Evolutionary conservation across 2,113 vertebrate species (phyloP).

Genomic region (Callospermophilus lateralis): DNA sequence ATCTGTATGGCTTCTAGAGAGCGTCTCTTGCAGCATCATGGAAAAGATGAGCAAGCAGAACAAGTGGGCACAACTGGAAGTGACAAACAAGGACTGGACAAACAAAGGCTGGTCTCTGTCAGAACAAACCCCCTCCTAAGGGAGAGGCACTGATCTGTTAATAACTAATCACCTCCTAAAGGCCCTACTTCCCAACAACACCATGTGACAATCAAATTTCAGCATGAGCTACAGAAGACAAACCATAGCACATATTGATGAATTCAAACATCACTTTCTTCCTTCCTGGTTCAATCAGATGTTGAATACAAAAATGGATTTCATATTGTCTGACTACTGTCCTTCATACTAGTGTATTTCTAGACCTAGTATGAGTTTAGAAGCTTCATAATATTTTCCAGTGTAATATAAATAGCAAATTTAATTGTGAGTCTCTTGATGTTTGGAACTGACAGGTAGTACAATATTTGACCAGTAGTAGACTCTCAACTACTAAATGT

Average conservation of each 20-base stretch:
- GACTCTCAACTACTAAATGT: not conserved
- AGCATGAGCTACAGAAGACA: not conserved
- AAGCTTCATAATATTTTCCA: not conserved
- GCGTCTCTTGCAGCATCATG: not conserved
- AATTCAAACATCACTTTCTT: not conserved
- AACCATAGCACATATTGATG: not conserved
- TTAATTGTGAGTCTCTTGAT: not conserved
- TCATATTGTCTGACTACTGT: not conserved
- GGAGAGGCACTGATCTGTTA: not conserved
- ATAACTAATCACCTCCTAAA: not conserved
- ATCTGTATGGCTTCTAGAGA: not conserved
- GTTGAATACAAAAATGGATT: not conserved
- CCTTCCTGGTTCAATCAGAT: not conserved
- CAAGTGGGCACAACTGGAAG: too few relatives aligned
- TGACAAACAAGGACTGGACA: not conserved
- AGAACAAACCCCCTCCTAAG: not conserved
- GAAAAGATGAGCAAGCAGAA: not conserved
- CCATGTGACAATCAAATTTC: not conserved
- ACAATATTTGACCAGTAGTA: not conserved
- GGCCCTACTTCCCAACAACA: too few relatives aligned
- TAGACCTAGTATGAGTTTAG: not conserved
- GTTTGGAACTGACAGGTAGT: not conserved
- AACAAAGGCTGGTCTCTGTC: not conserved
- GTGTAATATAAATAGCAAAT: not conserved
- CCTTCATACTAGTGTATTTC: not conserved